These are phyloP conservation scores for Cairina moschata DNA, from an alignment of 2,113 vertebrate genomes.

Conservation along the genomic window DNA sequence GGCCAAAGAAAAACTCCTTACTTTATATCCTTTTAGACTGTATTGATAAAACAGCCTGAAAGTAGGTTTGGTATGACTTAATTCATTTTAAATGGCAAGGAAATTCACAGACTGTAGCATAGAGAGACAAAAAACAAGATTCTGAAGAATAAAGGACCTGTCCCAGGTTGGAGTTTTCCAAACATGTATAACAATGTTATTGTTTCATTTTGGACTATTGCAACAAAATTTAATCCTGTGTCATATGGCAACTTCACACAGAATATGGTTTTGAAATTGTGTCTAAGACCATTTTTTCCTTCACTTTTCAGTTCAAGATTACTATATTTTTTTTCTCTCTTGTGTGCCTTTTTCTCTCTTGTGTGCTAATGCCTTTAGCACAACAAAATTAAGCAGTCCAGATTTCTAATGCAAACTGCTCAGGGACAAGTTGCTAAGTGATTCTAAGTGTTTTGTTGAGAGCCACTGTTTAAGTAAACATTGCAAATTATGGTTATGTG, in stretches of 20 bases:
- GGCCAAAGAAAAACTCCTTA: constrained; percentile 71
- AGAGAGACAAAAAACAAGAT: neutral
- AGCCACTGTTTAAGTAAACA: constrained; percentile 78
- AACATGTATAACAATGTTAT: neutral
- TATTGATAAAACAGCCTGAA: constrained; percentile 69
- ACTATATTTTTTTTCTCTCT: neutral
- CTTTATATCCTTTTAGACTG: constrained; percentile 70
- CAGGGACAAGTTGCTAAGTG: constrained; percentile 73
- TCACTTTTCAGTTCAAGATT: neutral
- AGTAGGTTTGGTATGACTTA: constrained; percentile 64
- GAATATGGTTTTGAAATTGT: neutral
- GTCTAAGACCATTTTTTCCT: neutral
- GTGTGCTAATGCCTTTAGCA: constrained; percentile 4
- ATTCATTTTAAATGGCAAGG: constrained; percentile 72
- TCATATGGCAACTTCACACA: neutral
- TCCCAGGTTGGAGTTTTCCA: neutral
- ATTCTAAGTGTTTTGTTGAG: constrained; percentile 76
- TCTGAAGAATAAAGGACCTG: constrained; percentile 43
- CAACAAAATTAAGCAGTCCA: constrained; percentile 65
- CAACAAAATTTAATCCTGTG: neutral
- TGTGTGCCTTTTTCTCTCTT: neutral
- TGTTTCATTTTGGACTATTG: neutral
- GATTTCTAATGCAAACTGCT: constrained; percentile 69
- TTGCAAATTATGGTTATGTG: constrained; percentile 74
- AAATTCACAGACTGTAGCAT: constrained; percentile 38